phyloP scores from a whole-genome alignment of 2,888 invertebrate genomes.

The Drosophila koepferae region DNA sequence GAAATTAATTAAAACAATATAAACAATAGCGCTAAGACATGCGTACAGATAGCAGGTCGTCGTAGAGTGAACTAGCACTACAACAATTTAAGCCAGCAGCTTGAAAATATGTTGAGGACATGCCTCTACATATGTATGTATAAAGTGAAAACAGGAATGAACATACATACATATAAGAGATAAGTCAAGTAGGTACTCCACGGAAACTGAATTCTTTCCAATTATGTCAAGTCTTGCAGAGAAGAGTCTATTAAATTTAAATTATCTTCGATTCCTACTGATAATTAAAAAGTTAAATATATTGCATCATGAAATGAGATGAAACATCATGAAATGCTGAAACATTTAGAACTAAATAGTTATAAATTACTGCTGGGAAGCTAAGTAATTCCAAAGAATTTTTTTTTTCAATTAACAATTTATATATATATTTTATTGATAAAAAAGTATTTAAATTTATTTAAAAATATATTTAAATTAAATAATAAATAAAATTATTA shows the following conservation, averaged over 20 bases:
- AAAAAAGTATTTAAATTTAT: too few relatives aligned
- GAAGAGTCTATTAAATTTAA: too few relatives aligned
- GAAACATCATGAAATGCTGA: too few relatives aligned
- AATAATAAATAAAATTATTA: too few relatives aligned
- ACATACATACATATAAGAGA: too few relatives aligned
- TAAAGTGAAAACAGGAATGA: not conserved
- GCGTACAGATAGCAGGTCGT: slow-evolving; percentile 12
- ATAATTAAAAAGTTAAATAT: not conserved
- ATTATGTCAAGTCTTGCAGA: not conserved
- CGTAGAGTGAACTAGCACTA: slow-evolving; percentile 29
- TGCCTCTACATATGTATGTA: not conserved
- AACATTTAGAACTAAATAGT: too few relatives aligned
- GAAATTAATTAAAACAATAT: slow-evolving; percentile 75
- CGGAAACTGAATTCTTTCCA: not conserved
- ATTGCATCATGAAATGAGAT: too few relatives aligned
- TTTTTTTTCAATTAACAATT: too few relatives aligned
- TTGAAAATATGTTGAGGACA: not conserved
- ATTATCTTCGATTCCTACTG: not conserved
- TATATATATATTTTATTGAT: too few relatives aligned
- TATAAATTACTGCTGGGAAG: too few relatives aligned
- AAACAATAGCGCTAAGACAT: slow-evolving; percentile 61
- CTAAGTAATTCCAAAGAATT: too few relatives aligned
- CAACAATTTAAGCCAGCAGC: not conserved
- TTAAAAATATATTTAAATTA: too few relatives aligned
- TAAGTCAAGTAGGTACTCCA: not conserved